Evolutionary conservation across 2,797 vertebrate species (phyloP).

Genomic region (Notolepis coatsorum): DNA sequence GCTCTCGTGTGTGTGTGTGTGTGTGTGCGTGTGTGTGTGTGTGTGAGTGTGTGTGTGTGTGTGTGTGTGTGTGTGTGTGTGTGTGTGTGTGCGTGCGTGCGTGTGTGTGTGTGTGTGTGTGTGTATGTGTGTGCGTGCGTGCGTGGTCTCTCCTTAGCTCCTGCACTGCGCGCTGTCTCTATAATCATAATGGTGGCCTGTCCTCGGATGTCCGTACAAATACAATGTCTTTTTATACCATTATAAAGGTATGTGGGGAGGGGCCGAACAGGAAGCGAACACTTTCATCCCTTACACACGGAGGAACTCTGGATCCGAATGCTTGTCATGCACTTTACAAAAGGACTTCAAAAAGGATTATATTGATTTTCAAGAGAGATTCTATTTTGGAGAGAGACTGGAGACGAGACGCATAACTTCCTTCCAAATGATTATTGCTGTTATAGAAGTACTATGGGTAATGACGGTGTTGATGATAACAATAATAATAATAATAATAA

Average conservation of each 20-base stretch:
- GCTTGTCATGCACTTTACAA: slow-evolving; percentile 56
- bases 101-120: too few relatives aligned
- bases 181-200: slow-evolving; percentile 20
- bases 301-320: slow-evolving; percentile 50
- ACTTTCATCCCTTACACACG: slow-evolving; percentile 29
- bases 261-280: slow-evolving; percentile 23
- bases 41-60: too few relatives aligned
- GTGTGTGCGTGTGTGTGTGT: slow-evolving; percentile 23
- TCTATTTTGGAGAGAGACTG: slow-evolving; percentile 38
- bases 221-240: slow-evolving; percentile 36
- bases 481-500: slow-evolving; percentile 67
- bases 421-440: slow-evolving; percentile 65
- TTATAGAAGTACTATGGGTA: slow-evolving; percentile 57
- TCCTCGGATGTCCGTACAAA: slow-evolving; percentile 37
- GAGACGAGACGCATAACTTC: slow-evolving; percentile 38
- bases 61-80: too few relatives aligned
- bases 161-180: slow-evolving; percentile 30
- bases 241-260: slow-evolving; percentile 2
- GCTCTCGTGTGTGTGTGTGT: slow-evolving; percentile 4
- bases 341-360: slow-evolving; percentile 47
- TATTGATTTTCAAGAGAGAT: slow-evolving; percentile 31
- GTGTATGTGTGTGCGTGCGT: too few relatives aligned
- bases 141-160: slow-evolving; percentile 22
- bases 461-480: slow-evolving; percentile 61
- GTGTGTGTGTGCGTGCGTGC: too few relatives aligned